phyloP scores from a whole-genome alignment of 2,888 invertebrate genomes.

The Oxytorus armatus region DNA sequence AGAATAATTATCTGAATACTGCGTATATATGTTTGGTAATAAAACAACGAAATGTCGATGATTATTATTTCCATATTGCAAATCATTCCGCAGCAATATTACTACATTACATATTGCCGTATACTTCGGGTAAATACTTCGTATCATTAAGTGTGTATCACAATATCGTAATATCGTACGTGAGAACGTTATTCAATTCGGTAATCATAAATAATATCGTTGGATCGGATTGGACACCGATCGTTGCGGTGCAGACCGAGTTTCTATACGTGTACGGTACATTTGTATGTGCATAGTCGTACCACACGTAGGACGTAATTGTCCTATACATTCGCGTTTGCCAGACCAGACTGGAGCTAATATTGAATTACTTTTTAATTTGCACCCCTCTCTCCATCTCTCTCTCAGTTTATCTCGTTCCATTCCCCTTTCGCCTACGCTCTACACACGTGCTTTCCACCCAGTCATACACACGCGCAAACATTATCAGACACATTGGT shows the following conservation, averaged over 20 bases:
- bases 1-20: too few species aligned
- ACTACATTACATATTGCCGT: conserved; percentile 9
- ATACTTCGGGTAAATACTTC: conserved; percentile 9
- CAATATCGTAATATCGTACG: conserved; percentile 35
- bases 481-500: conserved; percentile 6
- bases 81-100: conserved; percentile 6
- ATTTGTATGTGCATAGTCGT: conserved; percentile 12
- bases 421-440: conserved; percentile 38
- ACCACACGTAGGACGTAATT: conserved; percentile 71
- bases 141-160: conserved; percentile 34
- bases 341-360: conserved; percentile 72
- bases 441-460: neutral
- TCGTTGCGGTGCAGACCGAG: conserved; percentile 39
- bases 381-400: conserved; percentile 53
- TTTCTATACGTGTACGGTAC: conserved; percentile 4
- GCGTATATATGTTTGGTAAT: neutral
- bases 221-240: conserved; percentile 53
- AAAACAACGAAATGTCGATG: conserved; percentile 41
- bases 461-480: neutral
- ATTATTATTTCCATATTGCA: conserved; percentile 16
- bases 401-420: conserved; percentile 32
- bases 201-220: conserved; percentile 60
- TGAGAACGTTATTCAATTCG: conserved; percentile 53
- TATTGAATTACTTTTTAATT: conserved; percentile 82
- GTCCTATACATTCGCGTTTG: conserved; percentile 71